Percentiles rank a stretch among this genome's conserved stretches.
Conservation (phyloP, 2,113 vertebrate genomes). For the Chlorodrepanis virens region DNA sequence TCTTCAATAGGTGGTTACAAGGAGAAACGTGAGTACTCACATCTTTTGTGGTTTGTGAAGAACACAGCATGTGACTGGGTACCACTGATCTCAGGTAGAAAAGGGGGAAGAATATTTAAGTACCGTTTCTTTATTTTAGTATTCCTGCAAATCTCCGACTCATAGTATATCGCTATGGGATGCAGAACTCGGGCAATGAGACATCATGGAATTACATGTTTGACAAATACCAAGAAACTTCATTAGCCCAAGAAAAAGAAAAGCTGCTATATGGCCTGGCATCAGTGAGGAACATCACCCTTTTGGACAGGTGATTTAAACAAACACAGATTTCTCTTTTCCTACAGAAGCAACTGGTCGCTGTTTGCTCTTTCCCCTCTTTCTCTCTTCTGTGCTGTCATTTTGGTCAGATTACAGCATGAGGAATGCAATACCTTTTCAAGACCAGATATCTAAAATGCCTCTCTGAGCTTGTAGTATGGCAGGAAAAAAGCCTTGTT, state of each 20-base stretch:
- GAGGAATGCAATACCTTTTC: neutral
- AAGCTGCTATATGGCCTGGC: constrained; percentile 93
- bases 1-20: constrained; percentile 80
- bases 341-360: neutral
- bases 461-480: neutral
- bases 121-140: constrained; percentile 56
- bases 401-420: neutral
- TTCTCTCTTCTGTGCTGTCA: neutral
- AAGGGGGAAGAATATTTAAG: neutral
- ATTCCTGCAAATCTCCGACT: constrained; percentile 87
- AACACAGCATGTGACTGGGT: neutral
- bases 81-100: neutral
- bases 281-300: constrained; percentile 78
- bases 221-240: constrained; percentile 72
- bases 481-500: neutral
- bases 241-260: constrained; percentile 95
- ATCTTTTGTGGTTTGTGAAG: neutral
- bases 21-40: constrained; percentile 54
- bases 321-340: neutral
- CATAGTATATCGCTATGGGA: constrained; percentile 90
- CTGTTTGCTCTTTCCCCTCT: neutral
- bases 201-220: constrained; percentile 84
- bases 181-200: constrained; percentile 81
- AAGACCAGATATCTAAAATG: neutral
- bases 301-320: constrained; percentile 80